Evolutionary conservation across 2,888 invertebrate genomes (phyloP).

Genomic region (Hydriomena furcata): DNA sequence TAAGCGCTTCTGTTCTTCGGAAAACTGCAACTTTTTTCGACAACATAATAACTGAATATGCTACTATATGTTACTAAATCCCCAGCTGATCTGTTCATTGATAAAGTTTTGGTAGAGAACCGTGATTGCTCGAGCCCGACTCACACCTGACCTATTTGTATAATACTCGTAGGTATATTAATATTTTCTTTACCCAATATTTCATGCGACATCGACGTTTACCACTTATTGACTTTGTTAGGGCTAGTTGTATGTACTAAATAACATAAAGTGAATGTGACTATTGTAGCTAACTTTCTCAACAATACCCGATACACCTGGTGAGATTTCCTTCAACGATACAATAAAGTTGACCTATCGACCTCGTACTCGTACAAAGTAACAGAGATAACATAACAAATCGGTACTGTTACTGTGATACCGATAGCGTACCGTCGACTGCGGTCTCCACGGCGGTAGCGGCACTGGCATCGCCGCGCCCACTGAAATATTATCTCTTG

Average conservation of each 20-base stretch:
- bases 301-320: slow-evolving; percentile 32
- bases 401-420: slow-evolving; percentile 71
- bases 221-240: background rate
- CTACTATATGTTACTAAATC: too few relatives aligned
- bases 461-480: slow-evolving; percentile 43
- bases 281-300: slow-evolving; percentile 18
- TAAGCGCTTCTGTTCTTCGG: too few relatives aligned
- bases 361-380: slow-evolving; percentile 74
- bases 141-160: too few relatives aligned
- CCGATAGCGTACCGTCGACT: slow-evolving; percentile 71
- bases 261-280: background rate
- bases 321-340: slow-evolving; percentile 55
- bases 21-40: too few relatives aligned
- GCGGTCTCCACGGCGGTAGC: slow-evolving; percentile 29
- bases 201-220: too few relatives aligned
- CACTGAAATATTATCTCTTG: slow-evolving; percentile 72
- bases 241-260: background rate
- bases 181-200: too few relatives aligned
- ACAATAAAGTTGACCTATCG: slow-evolving; percentile 73
- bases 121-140: too few relatives aligned
- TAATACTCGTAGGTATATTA: too few relatives aligned
- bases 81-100: too few relatives aligned
- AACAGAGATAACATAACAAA: slow-evolving; percentile 77
- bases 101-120: too few relatives aligned
- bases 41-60: too few relatives aligned